phyloP scores from a whole-genome alignment of 2,888 invertebrate genomes.

The Oxycera nigricornis region DNA sequence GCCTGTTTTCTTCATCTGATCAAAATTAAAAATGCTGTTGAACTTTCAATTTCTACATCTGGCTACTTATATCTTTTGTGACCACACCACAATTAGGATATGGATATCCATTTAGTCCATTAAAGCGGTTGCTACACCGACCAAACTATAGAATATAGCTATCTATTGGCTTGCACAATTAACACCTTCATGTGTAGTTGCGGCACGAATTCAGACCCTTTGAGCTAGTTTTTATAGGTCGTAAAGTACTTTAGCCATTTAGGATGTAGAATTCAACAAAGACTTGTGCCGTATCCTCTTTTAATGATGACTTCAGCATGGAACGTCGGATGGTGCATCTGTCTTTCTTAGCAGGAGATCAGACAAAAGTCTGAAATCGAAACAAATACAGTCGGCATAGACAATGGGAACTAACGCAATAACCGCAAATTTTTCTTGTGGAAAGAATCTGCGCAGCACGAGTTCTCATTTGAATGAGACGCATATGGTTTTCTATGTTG shows the following conservation, averaged over 20 bases:
- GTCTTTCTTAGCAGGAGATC: conserved; percentile 5
- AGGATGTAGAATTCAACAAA: conserved; percentile 12
- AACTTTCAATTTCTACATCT: neutral
- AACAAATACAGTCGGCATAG: conserved; percentile 40
- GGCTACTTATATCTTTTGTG: neutral
- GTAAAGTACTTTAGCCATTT: conserved; percentile 20
- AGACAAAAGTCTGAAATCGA: conserved; percentile 13
- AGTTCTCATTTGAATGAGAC: conserved; percentile 31
- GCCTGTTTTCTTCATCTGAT: too few relatives aligned
- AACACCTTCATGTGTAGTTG: conserved; percentile 15
- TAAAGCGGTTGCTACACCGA: neutral
- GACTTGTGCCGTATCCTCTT: neutral
- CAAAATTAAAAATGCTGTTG: too few relatives aligned
- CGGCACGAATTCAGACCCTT: conserved; percentile 14
- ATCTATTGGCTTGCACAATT: conserved; percentile 4
- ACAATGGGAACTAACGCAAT: conserved; percentile 42
- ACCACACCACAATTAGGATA: conserved; percentile 27
- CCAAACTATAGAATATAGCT: neutral
- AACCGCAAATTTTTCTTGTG: conserved; percentile 33
- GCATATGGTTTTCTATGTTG: conserved; percentile 38
- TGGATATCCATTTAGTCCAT: neutral
- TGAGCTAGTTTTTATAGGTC: conserved; percentile 5
- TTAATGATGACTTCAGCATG: conserved; percentile 4
- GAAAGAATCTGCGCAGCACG: conserved; percentile 18
- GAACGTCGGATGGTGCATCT: conserved; percentile 2